These are phyloP conservation scores for Silurus lanzhouensis DNA, from an alignment of 2,797 vertebrate species.

Conservation along the genomic window DNA sequence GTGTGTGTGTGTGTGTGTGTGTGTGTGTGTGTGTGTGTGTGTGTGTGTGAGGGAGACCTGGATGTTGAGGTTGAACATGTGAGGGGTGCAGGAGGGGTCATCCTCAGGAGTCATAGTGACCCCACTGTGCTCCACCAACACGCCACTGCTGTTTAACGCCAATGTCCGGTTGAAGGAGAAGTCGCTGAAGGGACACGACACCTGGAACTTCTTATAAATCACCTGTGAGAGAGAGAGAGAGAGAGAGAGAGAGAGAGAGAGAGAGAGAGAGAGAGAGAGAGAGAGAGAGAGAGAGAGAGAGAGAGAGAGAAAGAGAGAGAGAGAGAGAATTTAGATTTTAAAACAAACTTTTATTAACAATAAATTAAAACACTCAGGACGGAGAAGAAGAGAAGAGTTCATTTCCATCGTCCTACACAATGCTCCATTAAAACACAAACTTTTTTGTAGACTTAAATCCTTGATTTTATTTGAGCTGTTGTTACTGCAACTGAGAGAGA, in stretches of 20 bases:
- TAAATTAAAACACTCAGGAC: too few species aligned
- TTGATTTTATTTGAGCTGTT: not conserved
- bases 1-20: constrained; percentile 6
- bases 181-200: constrained; percentile 82
- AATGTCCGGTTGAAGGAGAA: constrained; percentile 66
- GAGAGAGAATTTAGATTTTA: too few species aligned
- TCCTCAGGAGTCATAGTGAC: constrained; percentile 50
- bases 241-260: too few species aligned
- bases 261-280: too few species aligned
- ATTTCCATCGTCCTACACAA: too few species aligned
- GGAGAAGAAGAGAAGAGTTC: too few species aligned
- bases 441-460: too few species aligned
- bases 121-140: constrained; percentile 67
- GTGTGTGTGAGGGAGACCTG: constrained; percentile 75
- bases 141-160: constrained; percentile 63
- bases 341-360: too few species aligned
- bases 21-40: constrained; percentile 7
- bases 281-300: too few species aligned
- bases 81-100: constrained; percentile 75
- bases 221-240: constrained; percentile 73
- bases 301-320: too few species aligned
- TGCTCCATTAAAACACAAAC: too few species aligned
- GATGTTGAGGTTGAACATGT: constrained; percentile 90
- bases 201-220: constrained; percentile 96
- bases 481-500: too few species aligned